phyloP scores from a whole-genome alignment of 2,797 vertebrate genomes.

The Simalia tracyae region DNA sequence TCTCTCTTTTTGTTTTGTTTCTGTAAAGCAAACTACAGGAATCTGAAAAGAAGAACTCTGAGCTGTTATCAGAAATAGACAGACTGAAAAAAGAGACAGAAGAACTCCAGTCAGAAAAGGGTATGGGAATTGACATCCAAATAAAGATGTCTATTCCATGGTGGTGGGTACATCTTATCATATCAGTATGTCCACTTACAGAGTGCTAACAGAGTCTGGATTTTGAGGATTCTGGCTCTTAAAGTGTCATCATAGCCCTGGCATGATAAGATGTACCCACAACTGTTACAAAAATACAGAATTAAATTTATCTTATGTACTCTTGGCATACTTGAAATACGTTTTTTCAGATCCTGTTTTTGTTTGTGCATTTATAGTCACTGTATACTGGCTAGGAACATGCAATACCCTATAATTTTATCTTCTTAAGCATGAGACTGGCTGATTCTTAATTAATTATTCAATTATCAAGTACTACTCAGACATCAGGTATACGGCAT shows the following conservation, averaged over 20 bases:
- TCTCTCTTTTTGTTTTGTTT: slow-evolving; percentile 29
- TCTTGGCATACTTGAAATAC: slow-evolving; percentile 29
- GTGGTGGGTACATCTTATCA: slow-evolving; percentile 54
- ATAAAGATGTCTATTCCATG: slow-evolving; percentile 40
- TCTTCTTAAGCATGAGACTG: background rate
- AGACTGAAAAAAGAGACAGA: slow-evolving; percentile 92
- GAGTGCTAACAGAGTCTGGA: slow-evolving; percentile 12
- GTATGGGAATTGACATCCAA: slow-evolving; percentile 75
- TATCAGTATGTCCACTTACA: slow-evolving; percentile 27
- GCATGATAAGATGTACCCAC: slow-evolving; percentile 46
- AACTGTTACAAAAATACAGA: slow-evolving; percentile 20
- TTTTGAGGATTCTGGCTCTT: slow-evolving; percentile 3
- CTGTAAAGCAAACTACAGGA: slow-evolving; percentile 93
- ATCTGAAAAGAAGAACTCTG: slow-evolving; percentile 89
- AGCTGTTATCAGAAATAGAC: slow-evolving; percentile 89
- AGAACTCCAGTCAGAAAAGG: slow-evolving; percentile 91
- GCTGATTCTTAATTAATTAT: background rate
- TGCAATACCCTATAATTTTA: background rate
- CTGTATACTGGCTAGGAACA: slow-evolving; percentile 8
- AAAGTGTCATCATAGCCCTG: slow-evolving; percentile 10
- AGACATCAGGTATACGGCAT: background rate
- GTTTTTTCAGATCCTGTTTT: slow-evolving; percentile 25
- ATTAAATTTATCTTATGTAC: background rate
- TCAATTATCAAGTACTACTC: background rate
- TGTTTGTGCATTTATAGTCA: slow-evolving; percentile 10